Evolutionary conservation across 2,888 invertebrate genomes (phyloP), one percentile per base, ranked within the genome.

Genomic region (Hoplodrina ambigua): DNA sequence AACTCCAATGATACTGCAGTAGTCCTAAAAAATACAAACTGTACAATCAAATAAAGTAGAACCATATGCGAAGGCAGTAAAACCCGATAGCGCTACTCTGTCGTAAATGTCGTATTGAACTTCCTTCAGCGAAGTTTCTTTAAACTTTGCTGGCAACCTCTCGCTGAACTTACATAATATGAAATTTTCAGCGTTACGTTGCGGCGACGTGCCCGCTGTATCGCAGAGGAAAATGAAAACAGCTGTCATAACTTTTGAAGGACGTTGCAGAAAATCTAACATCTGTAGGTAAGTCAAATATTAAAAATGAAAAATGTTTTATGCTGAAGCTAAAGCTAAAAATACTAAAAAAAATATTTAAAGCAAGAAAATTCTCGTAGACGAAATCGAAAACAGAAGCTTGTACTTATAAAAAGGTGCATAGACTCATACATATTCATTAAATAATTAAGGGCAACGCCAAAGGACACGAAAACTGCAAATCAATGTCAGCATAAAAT

Each of bases 61-160:
- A 59, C 54, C 57, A 50, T 72, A 69, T 69, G 70, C 59, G 70
- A 55, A 61, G 44, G 61, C 64, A 69, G 60, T 78, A 62, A 62
- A 72, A 77, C 54, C 33, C 41, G 56, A 71, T 67, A 63, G 54
- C 66, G 61, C 33, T 41, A 41, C 58, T 65, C 46, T 10, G 53
- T 58, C 66, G 56, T 76, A 72, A 83, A 72, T 53, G 58, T 53
- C 69, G 67, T 71, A 72, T 65, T 69, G 53, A 75, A 65, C 64
- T 83, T 83, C 66, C 66, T 67, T 50, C 25, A 17, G 52, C 20
- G 7, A 30, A 70, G 59, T 76, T 81, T 74, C 64, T 74, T 69
- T 75, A 80, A 81, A 85, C 59, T 83, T 82, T 72, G 55, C 67
- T 79, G 83, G 81, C 73, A 77, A 49, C 53, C 69, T 67, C 66